Evolutionary conservation across 2,888 invertebrate species (phyloP), one percentile per base, ranked within the genome.

Genomic region (Poecilus cupreus): DNA sequence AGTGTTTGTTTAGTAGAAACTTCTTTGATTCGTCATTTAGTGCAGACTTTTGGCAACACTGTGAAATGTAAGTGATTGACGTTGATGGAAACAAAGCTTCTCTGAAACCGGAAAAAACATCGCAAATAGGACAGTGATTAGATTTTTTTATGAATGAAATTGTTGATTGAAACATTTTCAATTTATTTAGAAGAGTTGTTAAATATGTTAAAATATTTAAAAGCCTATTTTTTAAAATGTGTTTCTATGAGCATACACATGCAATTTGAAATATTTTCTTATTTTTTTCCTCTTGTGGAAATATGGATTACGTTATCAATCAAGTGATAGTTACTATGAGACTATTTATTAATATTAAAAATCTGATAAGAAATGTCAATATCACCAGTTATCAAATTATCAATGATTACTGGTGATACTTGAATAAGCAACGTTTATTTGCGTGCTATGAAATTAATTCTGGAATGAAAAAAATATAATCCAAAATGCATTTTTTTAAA

Each of bases 21-120:
- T 18, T 68, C 64, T 68, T 68, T 68, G 64, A 68, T 37, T 68
- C 18, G 37, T 68, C 37, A 68, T 51, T 13, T 8, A 18, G 51
- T 51, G 37, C 64, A 51, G 6, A 68, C 68, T 32, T 79, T 79
- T 79, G 79, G 70, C 79, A 79, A 79, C 79, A 51, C 32, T 32
- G 3, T 37, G 20, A 68, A 16, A 70, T 79, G 79, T 79, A 79
- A 79, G 79, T 79, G 79, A 79, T 51, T 79, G 79, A 46, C 46
- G 18, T 57, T 32, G 60, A 60, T 60, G 60, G 13, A n/a, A 2
- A 46, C 46, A 46, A 46, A 46, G 8, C n/a, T 46, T 11, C 8
- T n/a, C n/a, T 46, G 4, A 51, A 2, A 4, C n/a, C 18, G 18
- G 51, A 49, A 49, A 5, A 3, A 10, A 32, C 13, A 13, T n/a